Base-by-base conservation (phyloP, 1,140 invertebrate species). In the Drosophila trapezifrons region DNA sequence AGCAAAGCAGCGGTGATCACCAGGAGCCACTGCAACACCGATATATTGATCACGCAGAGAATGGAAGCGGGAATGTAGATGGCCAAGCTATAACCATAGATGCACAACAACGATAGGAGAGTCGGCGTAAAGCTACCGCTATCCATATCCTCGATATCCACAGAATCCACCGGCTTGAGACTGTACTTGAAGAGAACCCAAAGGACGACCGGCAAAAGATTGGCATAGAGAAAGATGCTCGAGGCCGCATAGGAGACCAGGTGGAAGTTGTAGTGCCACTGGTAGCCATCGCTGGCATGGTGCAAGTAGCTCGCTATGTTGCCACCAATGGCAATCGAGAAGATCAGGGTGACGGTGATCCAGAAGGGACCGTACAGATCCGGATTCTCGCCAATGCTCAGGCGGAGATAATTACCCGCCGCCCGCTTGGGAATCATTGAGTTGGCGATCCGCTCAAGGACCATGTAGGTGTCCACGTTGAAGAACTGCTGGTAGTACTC, bases 311-410 rank as follows among this genome's bases (percentile, higher is more conserved):
- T 97, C 0, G 97, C 95, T 63, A 99, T 93, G 92, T 99, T 99
- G 43, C 98, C 98, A 92, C 96, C 97, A 32, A 99, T 97, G 5
- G 97, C 98, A 89, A 98, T 98, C 4, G 97, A 95, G 91, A 99
- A 99, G 56, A 95, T 94, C 85, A 99, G 92, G 3, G 98, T 99
- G 6, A 97, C 94, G 80, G 97, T 97, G 67, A 99, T 97, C 98
- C 98, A 99, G 91, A 99, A 97, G n/a, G 98, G 98, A 1, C 98
- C 98, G 93, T 99, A 99, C 0, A 99, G 92, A 93, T 99, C 98
- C 8, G 98, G 98, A 93, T 98, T 98, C 4, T 95, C 95, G 81
- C 96, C 94, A 67, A 99, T 97, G 62, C 96, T 94, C 42, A 96
- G 94, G 89, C 97, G 94, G 64, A 99, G 94, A 91, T 96, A 98